Percentiles rank a stretch among this genome's conserved stretches.
These are phyloP conservation scores for Enhydra lutris DNA, from an alignment of 2,113 vertebrate species.

Conservation along the genomic window DNA sequence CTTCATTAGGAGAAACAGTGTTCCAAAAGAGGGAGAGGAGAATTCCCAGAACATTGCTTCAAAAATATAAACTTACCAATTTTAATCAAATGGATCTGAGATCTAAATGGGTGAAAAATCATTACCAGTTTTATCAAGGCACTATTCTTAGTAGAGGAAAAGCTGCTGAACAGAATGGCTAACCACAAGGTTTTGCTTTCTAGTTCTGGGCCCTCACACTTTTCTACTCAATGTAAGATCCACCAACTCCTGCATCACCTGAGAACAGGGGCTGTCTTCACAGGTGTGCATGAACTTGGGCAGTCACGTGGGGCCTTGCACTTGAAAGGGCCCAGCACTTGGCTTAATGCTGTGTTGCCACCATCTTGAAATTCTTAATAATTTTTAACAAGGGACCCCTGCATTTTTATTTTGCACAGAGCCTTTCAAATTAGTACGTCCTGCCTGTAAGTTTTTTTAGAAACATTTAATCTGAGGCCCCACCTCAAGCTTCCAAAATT, in stretches of 20 bases:
- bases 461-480: not conserved
- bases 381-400: not conserved
- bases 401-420: not conserved
- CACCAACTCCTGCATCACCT: rapidly evolving
- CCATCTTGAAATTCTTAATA: not conserved
- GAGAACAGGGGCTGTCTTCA: not conserved
- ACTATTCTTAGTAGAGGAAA: not conserved
- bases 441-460: not conserved
- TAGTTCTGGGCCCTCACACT: not conserved
- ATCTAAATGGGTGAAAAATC: not conserved
- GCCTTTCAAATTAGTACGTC: not conserved
- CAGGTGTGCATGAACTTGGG: no score
- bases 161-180: not conserved
- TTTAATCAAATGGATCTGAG: not conserved
- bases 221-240: not conserved
- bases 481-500: not conserved
- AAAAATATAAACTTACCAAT: not conserved
- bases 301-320: rapidly evolving
- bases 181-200: not conserved
- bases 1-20: not conserved
- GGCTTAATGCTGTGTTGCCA: not conserved
- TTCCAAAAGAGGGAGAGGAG: not conserved
- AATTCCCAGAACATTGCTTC: not conserved
- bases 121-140: not conserved
- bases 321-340: not conserved